Conservation (phyloP, 2,888 invertebrate species). For the Vannuccia rotundouncinata region DNA sequence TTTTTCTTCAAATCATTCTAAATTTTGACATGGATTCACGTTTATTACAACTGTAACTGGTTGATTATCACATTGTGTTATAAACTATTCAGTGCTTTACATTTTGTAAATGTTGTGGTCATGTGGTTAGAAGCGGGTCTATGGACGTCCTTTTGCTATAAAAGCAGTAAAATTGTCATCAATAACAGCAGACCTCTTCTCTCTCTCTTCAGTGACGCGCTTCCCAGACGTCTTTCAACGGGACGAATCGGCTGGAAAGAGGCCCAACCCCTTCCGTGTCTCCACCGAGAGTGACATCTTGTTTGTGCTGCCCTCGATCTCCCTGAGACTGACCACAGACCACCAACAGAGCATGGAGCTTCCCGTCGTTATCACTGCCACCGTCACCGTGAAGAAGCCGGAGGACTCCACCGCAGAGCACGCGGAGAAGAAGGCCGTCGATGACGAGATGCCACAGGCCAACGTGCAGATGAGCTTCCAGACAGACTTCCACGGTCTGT, state of each 20-base stretch:
- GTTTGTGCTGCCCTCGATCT: constrained; percentile 33
- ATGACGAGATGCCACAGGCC: constrained; percentile 18
- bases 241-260: neutral
- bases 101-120: neutral
- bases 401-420: neutral
- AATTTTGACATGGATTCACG: too few species aligned
- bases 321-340: constrained; percentile 20
- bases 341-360: constrained; percentile 28
- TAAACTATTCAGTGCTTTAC: neutral
- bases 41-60: too few species aligned
- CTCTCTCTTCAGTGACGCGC: neutral
- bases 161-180: too few species aligned
- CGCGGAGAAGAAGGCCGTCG: neutral
- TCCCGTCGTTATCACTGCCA: neutral
- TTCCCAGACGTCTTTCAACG: neutral
- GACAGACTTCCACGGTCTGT: constrained; percentile 35
- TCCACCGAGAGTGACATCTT: constrained; percentile 29
- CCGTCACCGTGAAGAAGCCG: neutral
- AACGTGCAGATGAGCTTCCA: constrained; percentile 34
- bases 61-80: constrained; percentile 16
- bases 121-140: too few species aligned
- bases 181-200: too few species aligned
- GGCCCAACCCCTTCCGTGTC: constrained; percentile 8
- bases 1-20: too few species aligned
- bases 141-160: too few species aligned